Conservation (phyloP, 2,888 invertebrate species). For the Parascotia fuliginaria region DNA sequence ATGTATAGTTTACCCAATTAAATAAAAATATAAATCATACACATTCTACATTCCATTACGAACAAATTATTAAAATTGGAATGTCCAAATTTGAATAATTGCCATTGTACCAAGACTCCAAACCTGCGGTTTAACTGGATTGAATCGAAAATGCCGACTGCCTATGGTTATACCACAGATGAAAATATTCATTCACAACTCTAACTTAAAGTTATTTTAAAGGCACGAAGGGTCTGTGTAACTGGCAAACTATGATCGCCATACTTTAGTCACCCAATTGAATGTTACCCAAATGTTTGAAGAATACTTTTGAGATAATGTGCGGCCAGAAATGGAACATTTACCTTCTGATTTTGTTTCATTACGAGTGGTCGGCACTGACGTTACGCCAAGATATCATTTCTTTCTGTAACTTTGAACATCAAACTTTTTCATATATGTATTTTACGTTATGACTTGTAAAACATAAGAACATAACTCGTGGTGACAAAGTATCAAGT, state of each 20-base stretch:
- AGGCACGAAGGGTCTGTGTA: not conserved
- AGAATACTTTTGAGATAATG: not conserved
- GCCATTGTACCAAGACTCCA: not conserved
- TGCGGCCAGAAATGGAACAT: no score
- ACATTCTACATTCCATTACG: no score
- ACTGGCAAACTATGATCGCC: not conserved
- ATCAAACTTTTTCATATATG: no score
- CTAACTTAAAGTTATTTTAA: constrained; percentile 1
- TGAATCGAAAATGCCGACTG: constrained; percentile 4
- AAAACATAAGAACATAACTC: no score
- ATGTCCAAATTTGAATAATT: constrained; percentile 19
- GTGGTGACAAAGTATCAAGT: no score
- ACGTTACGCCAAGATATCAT: no score
- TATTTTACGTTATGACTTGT: no score
- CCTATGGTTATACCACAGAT: constrained; percentile 2
- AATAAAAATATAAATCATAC: no score
- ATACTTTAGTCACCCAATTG: not conserved
- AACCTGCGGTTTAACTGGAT: constrained; percentile 7
- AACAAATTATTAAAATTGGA: constrained; percentile 8
- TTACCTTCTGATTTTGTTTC: no score
- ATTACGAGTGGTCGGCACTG: no score
- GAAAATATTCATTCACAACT: constrained; percentile 7
- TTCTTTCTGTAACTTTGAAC: no score
- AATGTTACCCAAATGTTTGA: not conserved
- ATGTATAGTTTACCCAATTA: no score